Evolutionary conservation across 1,140 invertebrate species (phyloP), one percentile per base, ranked within the genome.

Genomic region (Physella acuta): DNA sequence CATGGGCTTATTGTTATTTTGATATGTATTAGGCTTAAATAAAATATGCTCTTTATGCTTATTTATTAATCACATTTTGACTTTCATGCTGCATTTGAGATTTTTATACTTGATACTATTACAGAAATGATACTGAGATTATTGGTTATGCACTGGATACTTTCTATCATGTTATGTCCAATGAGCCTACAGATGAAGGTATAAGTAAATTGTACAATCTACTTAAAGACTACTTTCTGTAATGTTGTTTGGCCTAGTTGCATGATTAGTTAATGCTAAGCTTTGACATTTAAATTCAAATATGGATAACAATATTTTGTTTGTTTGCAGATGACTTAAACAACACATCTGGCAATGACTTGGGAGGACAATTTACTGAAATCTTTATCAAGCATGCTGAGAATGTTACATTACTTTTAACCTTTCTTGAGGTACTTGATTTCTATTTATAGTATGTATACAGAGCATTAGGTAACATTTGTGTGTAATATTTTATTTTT

Each of bases 351-450:
- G 68, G 72, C 26, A 75, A 74, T 68, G 80, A 82, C 34, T 67
- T 83, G 59, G 96, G 97, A 14, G 92, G 94, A 80, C 94, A 98
- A 81, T 99, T 99, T 81, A 97, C 97, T 4, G 97, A 99, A 88
- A 98, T 99, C 87, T 97, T 98, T 81, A 92, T 98, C 8, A 98
- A 99, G 85, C 91, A 92, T 75, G 86, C 89, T 20, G 93, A 95
- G 71, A 95, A 95, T 85, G 90, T 99, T 24, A 88, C 90, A 58
- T 82, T 95, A 16, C 87, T 99, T 2, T 85, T 99, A 70, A 90
- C 91, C 55, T 89, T 97, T 60, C 84, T 99, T n/a, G 96, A 97
- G 81, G 94, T 85, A 71, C 73, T 69, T 70, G 3, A 60, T 28
- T 44, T 11, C 20, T 44, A 44, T 20, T 24, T 55, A 5, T 24